phyloP scores from a whole-genome alignment of 2,888 invertebrate genomes.

The Tryphoninae sp. region DNA sequence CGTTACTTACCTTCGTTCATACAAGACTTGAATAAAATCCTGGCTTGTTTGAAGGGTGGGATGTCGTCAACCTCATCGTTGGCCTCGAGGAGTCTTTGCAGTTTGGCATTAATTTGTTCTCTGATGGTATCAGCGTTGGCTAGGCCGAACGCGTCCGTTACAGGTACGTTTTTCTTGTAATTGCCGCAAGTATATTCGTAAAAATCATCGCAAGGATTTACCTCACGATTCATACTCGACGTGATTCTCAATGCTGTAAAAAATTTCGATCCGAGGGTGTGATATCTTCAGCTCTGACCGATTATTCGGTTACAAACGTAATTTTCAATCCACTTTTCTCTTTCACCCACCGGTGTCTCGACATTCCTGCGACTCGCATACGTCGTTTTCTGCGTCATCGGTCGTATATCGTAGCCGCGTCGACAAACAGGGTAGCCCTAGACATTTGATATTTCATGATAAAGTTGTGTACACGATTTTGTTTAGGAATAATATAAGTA shows the following conservation, averaged over 20 bases:
- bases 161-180: slow-evolving; percentile 86
- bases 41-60: slow-evolving; percentile 89
- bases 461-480: too few species aligned
- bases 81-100: slow-evolving; percentile 86
- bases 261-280: neutral
- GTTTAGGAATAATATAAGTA: too few species aligned
- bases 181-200: slow-evolving; percentile 81
- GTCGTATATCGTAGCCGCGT: too few species aligned
- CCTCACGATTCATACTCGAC: slow-evolving; percentile 85
- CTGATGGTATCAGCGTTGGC: slow-evolving; percentile 84
- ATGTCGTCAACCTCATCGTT: slow-evolving; percentile 84
- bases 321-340: neutral
- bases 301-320: neutral
- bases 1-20: slow-evolving; percentile 91
- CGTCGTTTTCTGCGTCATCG: too few species aligned
- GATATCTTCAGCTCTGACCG: neutral
- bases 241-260: slow-evolving; percentile 85
- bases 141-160: slow-evolving; percentile 87
- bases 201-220: slow-evolving; percentile 90
- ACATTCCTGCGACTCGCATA: neutral
- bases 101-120: slow-evolving; percentile 85
- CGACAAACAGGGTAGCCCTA: too few species aligned
- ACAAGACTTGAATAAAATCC: slow-evolving; percentile 93
- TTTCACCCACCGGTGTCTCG: neutral
- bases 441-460: too few species aligned